Evolutionary conservation across 2,888 invertebrate genomes (phyloP), one percentile per base, ranked within the genome.

Genomic region (Leptinotarsa tumamoca): DNA sequence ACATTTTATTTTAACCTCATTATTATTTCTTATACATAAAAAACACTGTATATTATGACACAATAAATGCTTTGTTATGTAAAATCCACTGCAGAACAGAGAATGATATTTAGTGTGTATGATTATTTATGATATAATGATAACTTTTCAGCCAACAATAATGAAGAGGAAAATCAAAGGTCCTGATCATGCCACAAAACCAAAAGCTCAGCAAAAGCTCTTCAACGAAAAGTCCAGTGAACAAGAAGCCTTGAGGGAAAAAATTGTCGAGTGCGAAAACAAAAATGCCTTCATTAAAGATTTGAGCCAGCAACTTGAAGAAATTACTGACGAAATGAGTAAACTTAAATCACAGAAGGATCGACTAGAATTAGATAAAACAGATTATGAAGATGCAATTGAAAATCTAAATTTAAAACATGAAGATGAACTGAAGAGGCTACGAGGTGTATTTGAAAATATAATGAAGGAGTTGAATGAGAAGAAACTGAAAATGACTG

Each of bases 261-360:
- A 91, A 85, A 86, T 86, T 73, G 89, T 90, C 23, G 91, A 91
- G 85, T 90, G 90, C 77, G 89, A 89, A 77, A 89, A 89, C 79
- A 91, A 91, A 87, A 90, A 90, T 78, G 87, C 88, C 71, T 87
- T 87, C 52, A 89, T 91, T 67, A 88, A 88, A 78, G 90, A 90
- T 75, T 87, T 90, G 73, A 84, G 87, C 1, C 89, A 88, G 68
- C 90, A 91, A 81, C 85, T 91, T 58, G 90, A 91, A 78, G 90
- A 90, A 69, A 85, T 90, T 74, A 90, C 90, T 77, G 85, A 86
- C n/a, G 88, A 89, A 78, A 86, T 90, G 15, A 86, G 86, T 33
- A 85, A 87, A 73, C 80, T 90, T 4, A 88, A 88, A 79, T 86
- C 86, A 43, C 88, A 89, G 80, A 85, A 89, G 71, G 85, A 87